Conservation (phyloP, 2,888 invertebrate genomes). For the Candidula unifasciata region DNA sequence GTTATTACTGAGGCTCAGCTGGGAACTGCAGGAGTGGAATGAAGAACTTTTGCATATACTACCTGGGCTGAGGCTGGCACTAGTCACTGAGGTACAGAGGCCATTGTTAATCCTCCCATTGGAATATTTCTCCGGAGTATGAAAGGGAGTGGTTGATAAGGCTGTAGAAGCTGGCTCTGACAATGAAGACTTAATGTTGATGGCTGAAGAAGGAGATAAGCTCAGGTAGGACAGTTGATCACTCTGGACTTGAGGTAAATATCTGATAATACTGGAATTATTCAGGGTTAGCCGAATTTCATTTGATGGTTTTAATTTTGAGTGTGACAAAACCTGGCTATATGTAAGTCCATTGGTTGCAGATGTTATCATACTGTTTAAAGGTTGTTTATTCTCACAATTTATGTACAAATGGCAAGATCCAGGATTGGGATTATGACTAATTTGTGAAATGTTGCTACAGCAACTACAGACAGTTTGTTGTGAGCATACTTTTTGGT, state of each 20-base stretch:
- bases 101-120: conserved; percentile 7
- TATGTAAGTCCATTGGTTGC: background rate
- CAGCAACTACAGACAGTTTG: no score
- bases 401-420: background rate
- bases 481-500: background rate
- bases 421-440: no score
- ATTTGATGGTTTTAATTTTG: conserved; percentile 28
- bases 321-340: conserved; percentile 27
- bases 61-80: conserved; percentile 27
- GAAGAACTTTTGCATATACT: conserved; percentile 41
- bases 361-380: background rate
- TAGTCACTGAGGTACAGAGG: background rate
- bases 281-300: conserved; percentile 11
- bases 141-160: background rate
- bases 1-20: conserved; percentile 26
- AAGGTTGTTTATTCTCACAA: background rate
- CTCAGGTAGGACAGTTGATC: background rate
- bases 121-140: conserved; percentile 16
- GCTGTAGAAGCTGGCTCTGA: conserved; percentile 15
- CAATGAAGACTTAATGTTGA: background rate
- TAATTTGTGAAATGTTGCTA: background rate
- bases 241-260: background rate
- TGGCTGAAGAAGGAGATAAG: background rate
- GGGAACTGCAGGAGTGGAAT: conserved; percentile 39
- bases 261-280: conserved; percentile 20